phyloP scores from a whole-genome alignment of 2,888 invertebrate genomes.

The Polydrusus tereticollis region DNA sequence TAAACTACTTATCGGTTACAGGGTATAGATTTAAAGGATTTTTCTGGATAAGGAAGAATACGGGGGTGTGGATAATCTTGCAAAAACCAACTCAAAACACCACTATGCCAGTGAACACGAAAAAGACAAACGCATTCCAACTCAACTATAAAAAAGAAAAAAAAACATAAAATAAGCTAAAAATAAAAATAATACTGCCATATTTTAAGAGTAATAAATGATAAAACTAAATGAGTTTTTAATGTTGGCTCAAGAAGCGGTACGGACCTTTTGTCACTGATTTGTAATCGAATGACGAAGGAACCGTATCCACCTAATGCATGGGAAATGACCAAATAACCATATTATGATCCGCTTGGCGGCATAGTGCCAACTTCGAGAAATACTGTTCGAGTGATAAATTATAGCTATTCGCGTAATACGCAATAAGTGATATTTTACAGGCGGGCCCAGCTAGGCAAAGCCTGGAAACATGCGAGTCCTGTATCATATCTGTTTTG shows the following conservation, averaged over 20 bases:
- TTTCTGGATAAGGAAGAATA: neutral
- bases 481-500: too few species aligned
- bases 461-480: too few species aligned
- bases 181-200: slow-evolving; percentile 10
- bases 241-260: neutral
- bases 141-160: slow-evolving; percentile 48
- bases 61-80: neutral
- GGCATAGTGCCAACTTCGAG: too few species aligned
- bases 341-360: too few species aligned
- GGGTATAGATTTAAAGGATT: slow-evolving; percentile 1
- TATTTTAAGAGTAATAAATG: neutral
- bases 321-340: too few species aligned
- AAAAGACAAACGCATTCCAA: slow-evolving; percentile 46
- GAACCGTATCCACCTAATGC: too few species aligned
- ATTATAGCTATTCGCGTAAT: too few species aligned
- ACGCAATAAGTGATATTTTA: too few species aligned
- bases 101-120: slow-evolving; percentile 36
- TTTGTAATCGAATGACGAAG: too few species aligned
- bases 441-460: too few species aligned
- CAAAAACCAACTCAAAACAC: slow-evolving; percentile 35
- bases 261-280: too few species aligned
- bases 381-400: too few species aligned
- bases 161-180: slow-evolving; percentile 32
- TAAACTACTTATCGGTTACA: neutral
- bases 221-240: neutral